phyloP scores from a whole-genome alignment of 2,888 invertebrate genomes.

The Nebria salina region DNA sequence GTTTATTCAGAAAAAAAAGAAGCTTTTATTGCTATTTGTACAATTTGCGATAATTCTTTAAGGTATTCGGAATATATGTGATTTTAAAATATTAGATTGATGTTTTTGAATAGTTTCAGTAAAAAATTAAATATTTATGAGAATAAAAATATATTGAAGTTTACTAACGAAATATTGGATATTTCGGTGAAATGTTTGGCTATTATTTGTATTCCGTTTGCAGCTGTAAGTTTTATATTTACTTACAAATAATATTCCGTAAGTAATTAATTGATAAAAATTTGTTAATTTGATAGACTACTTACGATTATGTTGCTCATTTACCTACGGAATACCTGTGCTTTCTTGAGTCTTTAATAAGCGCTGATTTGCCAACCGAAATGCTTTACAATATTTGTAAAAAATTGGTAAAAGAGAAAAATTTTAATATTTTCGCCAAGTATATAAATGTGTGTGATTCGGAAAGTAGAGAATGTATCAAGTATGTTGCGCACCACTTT shows the following conservation, averaged over 20 bases:
- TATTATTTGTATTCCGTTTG: conserved; percentile 37
- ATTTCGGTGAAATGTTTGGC: conserved; percentile 24
- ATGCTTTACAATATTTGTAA: not conserved
- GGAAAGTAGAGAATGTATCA: conserved; percentile 5
- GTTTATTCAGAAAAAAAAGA: conserved; percentile 12
- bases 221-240: conserved; percentile 51
- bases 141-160: conserved; percentile 4
- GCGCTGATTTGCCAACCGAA: not conserved
- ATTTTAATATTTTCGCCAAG: conserved; percentile 31
- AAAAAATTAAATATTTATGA: not conserved
- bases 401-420: conserved; percentile 17
- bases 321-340: conserved; percentile 29
- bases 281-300: conserved; percentile 12
- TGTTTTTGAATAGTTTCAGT: not conserved
- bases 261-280: too few species aligned
- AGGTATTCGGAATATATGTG: conserved; percentile 4
- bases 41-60: conserved; percentile 28
- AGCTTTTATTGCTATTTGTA: conserved; percentile 5
- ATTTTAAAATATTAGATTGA: not conserved
- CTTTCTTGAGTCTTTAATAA: conserved; percentile 37
- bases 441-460: conserved; percentile 15
- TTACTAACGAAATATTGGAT: not conserved
- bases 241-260: conserved; percentile 22
- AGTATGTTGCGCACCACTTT: not conserved
- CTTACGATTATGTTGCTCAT: conserved; percentile 18